Base-by-base conservation (phyloP, 2,797 vertebrate species). In the Eutrigla gurnardus region DNA sequence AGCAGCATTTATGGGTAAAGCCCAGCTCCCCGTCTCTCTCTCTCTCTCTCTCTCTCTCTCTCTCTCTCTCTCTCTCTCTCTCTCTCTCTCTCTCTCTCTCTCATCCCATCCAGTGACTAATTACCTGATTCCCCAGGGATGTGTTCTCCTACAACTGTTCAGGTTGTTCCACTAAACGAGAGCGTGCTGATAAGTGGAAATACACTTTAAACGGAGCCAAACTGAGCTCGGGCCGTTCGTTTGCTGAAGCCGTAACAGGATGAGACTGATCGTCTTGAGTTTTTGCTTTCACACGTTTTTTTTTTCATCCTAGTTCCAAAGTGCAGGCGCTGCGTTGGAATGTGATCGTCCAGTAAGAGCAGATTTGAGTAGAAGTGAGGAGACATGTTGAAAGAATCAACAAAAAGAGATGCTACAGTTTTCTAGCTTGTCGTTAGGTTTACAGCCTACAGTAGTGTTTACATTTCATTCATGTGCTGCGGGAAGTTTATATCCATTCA, bases 71-170 rank as follows among this genome's bases (percentile, higher is more conserved):
- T n/a, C n/a, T n/a, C n/a, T n/a, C n/a, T n/a, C n/a, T n/a, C n/a
- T n/a, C n/a, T n/a, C n/a, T n/a, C 46, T 54, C 45, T 68, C 76
- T 54, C 33, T 50, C 50, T 62, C 65, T 52, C 64, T 64, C 47
- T 80, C 78, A 46, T 49, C 73, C 77, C 65, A 85, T 84, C 86
- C 87, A 83, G 80, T 90, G 81, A 89, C 91, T 93, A 92, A 92
- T 91, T 92, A 92, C 88, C 89, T 90, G 84, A 83, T 79, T 89
- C 90, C 89, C 91, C 65, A 73, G 77, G 86, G 92, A 90, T 91
- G 77, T 86, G 85, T 91, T 90, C 80, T 12, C 75, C 83, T 80
- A 85, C 86, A 87, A 88, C 84, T 87, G 86, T 89, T 86, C 74
- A 14, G 86, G 88, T 89, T 90, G 87, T 91, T 90, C 81, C 70